Base-by-base conservation (phyloP, 2,797 vertebrate species). In the Clarias fuscus region DNA sequence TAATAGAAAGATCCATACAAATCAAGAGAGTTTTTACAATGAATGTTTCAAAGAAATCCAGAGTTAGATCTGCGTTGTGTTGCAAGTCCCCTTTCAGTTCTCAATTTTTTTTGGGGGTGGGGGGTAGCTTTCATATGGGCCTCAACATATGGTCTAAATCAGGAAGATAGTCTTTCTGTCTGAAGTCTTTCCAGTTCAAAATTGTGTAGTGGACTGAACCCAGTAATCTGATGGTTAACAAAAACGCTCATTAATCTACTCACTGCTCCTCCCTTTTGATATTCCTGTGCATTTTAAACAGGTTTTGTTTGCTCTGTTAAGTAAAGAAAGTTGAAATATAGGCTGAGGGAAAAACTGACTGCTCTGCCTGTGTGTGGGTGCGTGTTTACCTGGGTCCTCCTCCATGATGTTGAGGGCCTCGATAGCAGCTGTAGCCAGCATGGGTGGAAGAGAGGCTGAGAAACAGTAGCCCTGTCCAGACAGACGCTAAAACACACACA, bases 381-480 rank as follows among this genome's bases (percentile, higher is more conserved):
- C 20, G 18, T 43, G 85, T 75, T 24, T 95, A 99, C 98, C 97
- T 96, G 97, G 96, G 91, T 97, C 96, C 89, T 99, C 97, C 92
- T 99, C 97, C 97, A 99, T 98, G 91, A 99, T 98, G 92, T 96
- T 96, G 62, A 99, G 96, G 71, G 96, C 97, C 88, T 99, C 98
- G 4, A 99, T 99, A 85, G 98, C 98, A 72, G 98, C 98, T 65
- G 97, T 94, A 33, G 98, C 98, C 90, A 99, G 90, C 93, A 99
- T 95, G 22, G 98, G 98, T 53, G 98, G 98, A 22, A 99, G 91
- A 0, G 98, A 99, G 13, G 98, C 98, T 61, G 98, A 99, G 91
- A 99, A 99, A 91, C 98, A 99, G 93, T 99, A 99, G 2, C 98
- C 98, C 91, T 99, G 98, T 24, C 98, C 98, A 0, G 98, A 99